Evolutionary conservation across 2,113 vertebrate species (phyloP).

Genomic region (Dasypus novemcinctus): DNA sequence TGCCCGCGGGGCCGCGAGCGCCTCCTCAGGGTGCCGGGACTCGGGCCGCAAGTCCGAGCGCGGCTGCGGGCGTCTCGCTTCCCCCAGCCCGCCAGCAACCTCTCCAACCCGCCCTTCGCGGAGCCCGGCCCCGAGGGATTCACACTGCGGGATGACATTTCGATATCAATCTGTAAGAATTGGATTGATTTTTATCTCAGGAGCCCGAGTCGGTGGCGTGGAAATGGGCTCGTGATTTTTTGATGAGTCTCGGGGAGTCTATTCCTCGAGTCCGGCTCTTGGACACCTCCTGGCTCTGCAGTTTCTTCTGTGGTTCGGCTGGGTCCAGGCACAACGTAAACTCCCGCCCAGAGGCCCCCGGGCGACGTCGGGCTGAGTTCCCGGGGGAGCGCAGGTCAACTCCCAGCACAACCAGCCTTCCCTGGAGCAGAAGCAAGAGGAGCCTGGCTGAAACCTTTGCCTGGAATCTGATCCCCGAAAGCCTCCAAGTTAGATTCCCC

Average conservation of each 20-base stretch:
- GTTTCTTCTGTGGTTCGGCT: not conserved
- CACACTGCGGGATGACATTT: constrained; percentile 45
- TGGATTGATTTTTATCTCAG: constrained; percentile 45
- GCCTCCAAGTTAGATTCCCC: not conserved
- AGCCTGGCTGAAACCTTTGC: not conserved
- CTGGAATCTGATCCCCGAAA: not conserved
- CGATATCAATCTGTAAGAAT: constrained; percentile 47
- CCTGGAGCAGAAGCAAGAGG: not conserved
- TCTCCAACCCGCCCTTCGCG: not conserved
- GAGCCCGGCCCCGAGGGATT: constrained; percentile 17
- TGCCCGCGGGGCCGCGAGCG: not conserved
- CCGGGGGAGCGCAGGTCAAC: not conserved
- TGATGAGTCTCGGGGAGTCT: not conserved
- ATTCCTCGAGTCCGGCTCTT: constrained; percentile 43
- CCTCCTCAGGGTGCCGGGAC: not conserved
- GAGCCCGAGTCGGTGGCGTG: constrained; percentile 27
- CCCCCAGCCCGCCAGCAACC: not conserved
- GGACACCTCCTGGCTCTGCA: constrained; percentile 23
- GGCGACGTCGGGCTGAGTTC: not conserved
- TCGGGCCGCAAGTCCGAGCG: not conserved
- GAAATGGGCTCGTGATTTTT: not conserved
- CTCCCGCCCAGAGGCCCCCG: not conserved
- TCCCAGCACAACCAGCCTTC: not conserved
- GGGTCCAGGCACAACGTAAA: not conserved
- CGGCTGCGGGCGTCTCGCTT: not conserved